A percentile compares a stretch with the other conserved stretches of the same genome.
Evolutionary conservation across 1,140 invertebrate genomes (phyloP).

Genomic region (Nomia melanderi): DNA sequence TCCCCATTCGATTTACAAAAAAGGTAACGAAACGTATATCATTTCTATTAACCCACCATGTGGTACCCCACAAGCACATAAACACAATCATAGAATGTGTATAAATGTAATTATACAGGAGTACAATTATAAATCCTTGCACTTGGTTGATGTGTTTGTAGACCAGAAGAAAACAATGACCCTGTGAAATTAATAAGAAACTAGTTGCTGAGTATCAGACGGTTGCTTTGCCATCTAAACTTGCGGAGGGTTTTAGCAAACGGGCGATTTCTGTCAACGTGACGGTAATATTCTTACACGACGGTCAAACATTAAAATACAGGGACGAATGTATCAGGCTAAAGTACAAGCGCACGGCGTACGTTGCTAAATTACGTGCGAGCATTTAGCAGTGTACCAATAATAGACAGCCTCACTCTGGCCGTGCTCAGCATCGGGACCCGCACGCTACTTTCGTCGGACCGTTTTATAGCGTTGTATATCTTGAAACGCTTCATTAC

Average conservation of each 20-base stretch:
- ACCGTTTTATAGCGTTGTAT: constrained; percentile 55
- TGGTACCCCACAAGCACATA: too few relatives aligned
- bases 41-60: too few relatives aligned
- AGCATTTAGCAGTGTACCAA: constrained; percentile 52
- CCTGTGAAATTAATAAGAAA: constrained; percentile 11
- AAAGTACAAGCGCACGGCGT: constrained; percentile 28
- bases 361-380: constrained; percentile 55
- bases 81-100: too few relatives aligned
- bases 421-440: constrained; percentile 6
- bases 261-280: constrained; percentile 35
- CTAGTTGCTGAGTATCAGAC: constrained; percentile 8
- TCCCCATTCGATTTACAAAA: too few relatives aligned
- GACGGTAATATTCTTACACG: constrained; percentile 27
- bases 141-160: not conserved
- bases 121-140: too few relatives aligned
- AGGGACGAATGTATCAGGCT: constrained; percentile 36
- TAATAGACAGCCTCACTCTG: constrained; percentile 53
- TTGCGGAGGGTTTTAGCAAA: constrained; percentile 28
- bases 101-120: too few relatives aligned
- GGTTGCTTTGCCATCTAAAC: not conserved
- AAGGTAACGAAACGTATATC: too few relatives aligned
- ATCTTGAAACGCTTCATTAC: constrained; percentile 58
- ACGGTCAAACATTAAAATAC: constrained; percentile 49
- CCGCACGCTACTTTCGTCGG: constrained; percentile 46
- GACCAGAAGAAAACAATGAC: not conserved